Percentiles rank a stretch among this genome's conserved stretches.
Conservation (phyloP, 2,113 vertebrate species). For the Stictonetta naevosa region DNA sequence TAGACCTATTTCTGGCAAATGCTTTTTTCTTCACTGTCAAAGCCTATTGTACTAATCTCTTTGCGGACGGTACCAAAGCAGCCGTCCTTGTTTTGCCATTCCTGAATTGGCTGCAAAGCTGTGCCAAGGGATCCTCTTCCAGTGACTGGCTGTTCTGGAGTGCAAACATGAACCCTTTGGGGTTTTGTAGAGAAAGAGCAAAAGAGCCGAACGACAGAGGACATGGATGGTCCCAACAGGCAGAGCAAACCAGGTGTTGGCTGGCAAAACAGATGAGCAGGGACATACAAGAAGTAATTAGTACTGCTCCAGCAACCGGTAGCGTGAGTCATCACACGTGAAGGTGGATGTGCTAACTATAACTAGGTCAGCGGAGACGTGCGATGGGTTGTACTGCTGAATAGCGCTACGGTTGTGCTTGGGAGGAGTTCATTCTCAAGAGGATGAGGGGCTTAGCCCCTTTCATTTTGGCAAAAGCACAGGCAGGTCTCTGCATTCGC, state of each 20-base stretch:
- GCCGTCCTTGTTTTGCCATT: background rate
- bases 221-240: background rate
- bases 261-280: background rate
- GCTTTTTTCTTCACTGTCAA: background rate
- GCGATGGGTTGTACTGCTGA: background rate
- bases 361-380: background rate
- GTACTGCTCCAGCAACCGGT: background rate
- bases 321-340: background rate
- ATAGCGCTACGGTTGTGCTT: background rate
- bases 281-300: background rate
- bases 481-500: background rate
- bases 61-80: background rate
- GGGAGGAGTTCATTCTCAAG: background rate
- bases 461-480: background rate
- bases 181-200: background rate
- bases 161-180: background rate
- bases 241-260: background rate
- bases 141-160: background rate
- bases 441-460: background rate
- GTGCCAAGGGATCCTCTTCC: background rate
- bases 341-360: slow-evolving; percentile 20
- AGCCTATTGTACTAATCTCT: background rate
- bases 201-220: background rate
- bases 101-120: background rate
- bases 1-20: background rate